A percentile compares a stretch with the other conserved stretches of the same genome.
These are phyloP conservation scores for Patiria miniata DNA, from an alignment of 35 echinoderm and acorn worm genomes.

Conservation along the genomic window DNA sequence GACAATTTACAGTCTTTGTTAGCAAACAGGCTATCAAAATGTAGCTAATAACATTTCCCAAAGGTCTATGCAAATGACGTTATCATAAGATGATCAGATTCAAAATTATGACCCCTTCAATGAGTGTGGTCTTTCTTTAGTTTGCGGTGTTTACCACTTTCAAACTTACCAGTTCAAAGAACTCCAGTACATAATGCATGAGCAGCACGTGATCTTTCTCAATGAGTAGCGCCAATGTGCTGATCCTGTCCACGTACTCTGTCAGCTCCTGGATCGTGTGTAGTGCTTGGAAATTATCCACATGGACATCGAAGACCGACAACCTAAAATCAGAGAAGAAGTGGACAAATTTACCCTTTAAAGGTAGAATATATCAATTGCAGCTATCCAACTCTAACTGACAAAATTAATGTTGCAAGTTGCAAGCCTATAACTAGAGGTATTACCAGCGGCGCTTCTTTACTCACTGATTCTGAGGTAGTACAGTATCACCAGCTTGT, in stretches of 20 bases:
- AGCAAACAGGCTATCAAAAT: too few species aligned
- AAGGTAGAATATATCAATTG: too few species aligned
- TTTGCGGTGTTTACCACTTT: neutral
- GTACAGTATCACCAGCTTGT: neutral
- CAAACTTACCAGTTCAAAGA: conserved; percentile 95
- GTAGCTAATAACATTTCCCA: too few species aligned
- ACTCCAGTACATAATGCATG: conserved; percentile 72
- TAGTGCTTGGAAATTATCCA: conserved; percentile 62
- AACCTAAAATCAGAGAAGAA: conserved; percentile 13
- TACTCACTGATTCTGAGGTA: neutral
- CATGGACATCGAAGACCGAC: conserved; percentile 28
- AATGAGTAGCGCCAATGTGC: conserved; percentile 56
- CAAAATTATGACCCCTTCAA: too few species aligned
- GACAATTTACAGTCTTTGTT: too few species aligned
- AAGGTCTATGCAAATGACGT: too few species aligned
- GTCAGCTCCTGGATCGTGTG: conserved; percentile 73
- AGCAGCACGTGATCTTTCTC: conserved; percentile 72
- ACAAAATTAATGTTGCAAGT: neutral
- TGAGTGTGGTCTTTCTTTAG: too few species aligned
- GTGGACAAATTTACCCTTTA: neutral
- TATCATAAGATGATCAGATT: too few species aligned
- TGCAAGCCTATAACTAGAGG: neutral
- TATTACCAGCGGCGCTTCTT: too few species aligned
- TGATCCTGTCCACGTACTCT: conserved; percentile 62
- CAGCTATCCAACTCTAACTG: neutral